A percentile compares a stretch with the other conserved stretches of the same genome.
Evolutionary conservation across 2,888 invertebrate species (phyloP).

Genomic region (Perizoma affinitatum): DNA sequence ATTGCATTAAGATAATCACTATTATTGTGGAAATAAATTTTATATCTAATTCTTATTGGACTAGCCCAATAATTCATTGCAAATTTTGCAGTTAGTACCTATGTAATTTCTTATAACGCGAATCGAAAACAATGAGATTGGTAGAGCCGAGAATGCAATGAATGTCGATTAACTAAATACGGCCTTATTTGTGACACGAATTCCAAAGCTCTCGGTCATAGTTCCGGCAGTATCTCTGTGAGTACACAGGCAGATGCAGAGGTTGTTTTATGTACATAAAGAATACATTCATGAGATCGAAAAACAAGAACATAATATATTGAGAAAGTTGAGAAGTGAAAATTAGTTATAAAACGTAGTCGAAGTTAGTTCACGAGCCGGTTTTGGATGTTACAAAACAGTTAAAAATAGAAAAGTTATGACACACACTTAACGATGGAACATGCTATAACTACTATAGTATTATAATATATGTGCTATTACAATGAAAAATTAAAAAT

Average conservation of each 20-base stretch:
- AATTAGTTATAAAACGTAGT: constrained; percentile 20
- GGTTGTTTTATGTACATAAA: neutral
- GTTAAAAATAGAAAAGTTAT: constrained; percentile 33
- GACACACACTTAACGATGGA: constrained; percentile 20
- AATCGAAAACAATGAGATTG: constrained; percentile 24
- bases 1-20: neutral
- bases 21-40: neutral
- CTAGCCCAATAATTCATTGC: constrained; percentile 11
- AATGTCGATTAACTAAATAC: constrained; percentile 44
- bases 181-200: constrained; percentile 42
- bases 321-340: constrained; percentile 27
- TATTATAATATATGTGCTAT: too few relatives aligned
- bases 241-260: constrained; percentile 7
- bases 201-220: constrained; percentile 45
- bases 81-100: constrained; percentile 2
- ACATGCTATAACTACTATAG: constrained; percentile 3
- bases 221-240: constrained; percentile 46
- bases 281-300: neutral
- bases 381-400: constrained; percentile 31
- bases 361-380: constrained; percentile 24
- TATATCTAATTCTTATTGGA: constrained; percentile 6
- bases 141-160: constrained; percentile 38
- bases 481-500: too few relatives aligned
- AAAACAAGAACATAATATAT: constrained; percentile 11
- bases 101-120: constrained; percentile 17